A percentile compares a stretch with the other conserved stretches of the same genome.
phyloP scores from a whole-genome alignment of 2,113 vertebrate species.

The Stercorarius parasiticus region DNA sequence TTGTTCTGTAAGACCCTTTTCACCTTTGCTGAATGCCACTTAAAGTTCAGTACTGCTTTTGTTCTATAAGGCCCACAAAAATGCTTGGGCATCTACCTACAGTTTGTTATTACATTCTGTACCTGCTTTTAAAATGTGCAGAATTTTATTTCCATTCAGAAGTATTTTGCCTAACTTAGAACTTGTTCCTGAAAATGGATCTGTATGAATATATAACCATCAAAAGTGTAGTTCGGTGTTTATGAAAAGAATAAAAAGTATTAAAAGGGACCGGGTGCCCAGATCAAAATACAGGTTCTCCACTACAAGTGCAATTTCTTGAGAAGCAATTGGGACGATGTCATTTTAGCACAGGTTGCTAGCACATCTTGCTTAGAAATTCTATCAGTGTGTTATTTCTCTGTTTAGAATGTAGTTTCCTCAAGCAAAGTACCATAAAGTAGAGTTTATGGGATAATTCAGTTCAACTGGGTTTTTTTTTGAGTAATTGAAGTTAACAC shows the following conservation, averaged over 20 bases:
- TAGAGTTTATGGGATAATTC: background rate
- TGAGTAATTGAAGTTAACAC: background rate
- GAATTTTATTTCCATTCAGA: background rate
- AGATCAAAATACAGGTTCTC: background rate
- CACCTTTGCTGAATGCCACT: background rate
- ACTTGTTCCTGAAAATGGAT: background rate
- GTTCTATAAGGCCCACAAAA: background rate
- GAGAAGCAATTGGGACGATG: background rate
- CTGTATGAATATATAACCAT: background rate
- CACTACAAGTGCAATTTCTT: background rate
- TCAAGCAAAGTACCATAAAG: background rate
- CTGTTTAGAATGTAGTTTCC: background rate
- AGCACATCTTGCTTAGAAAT: background rate
- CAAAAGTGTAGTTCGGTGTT: background rate
- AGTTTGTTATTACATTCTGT: background rate
- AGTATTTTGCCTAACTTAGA: background rate
- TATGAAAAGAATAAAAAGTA: background rate
- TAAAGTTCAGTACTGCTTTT: background rate
- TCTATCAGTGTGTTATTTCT: background rate
- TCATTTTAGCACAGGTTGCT: background rate
- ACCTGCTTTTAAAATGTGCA: background rate
- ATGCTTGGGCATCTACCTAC: background rate
- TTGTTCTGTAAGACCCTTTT: background rate
- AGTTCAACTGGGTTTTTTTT: background rate
- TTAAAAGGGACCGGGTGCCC: background rate